These are phyloP conservation scores for Laticauda laticaudata DNA, from an alignment of 2,113 vertebrate species.

Conservation along the genomic window DNA sequence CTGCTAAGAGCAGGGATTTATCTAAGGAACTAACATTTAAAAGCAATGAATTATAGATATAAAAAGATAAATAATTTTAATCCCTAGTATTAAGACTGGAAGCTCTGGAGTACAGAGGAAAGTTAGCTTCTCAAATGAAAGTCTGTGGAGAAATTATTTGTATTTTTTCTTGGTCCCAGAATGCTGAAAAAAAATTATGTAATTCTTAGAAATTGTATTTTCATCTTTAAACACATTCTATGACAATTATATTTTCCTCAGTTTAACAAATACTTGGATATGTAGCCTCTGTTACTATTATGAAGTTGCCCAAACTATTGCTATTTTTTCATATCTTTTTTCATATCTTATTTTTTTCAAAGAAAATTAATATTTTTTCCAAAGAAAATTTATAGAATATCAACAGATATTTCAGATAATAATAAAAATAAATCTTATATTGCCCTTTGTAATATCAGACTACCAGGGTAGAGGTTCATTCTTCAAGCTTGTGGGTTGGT, in stretches of 20 bases:
- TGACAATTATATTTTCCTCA: background rate
- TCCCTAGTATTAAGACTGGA: background rate
- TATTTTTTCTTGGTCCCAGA: background rate
- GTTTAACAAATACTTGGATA: no score
- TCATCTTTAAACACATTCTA: background rate
- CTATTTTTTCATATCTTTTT: background rate
- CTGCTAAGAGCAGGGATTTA: background rate
- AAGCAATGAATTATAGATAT: background rate
- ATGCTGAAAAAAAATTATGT: background rate
- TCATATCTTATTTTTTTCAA: background rate
- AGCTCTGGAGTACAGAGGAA: no score
- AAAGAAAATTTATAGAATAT: background rate
- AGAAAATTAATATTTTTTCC: background rate
- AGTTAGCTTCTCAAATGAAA: background rate
- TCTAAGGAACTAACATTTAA: background rate
- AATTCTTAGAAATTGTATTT: background rate
- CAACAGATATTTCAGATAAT: background rate
- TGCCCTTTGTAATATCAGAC: background rate
- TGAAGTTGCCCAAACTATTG: background rate
- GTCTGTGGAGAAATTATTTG: background rate
- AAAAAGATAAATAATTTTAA: background rate
- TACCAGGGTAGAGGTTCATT: no score
- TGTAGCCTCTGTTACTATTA: no score
- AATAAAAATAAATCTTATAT: background rate
- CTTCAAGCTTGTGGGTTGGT: no score